Percentiles rank a stretch among this genome's conserved stretches.
Evolutionary conservation across 2,888 invertebrate species (phyloP).

Genomic region (Hyles lineata): DNA sequence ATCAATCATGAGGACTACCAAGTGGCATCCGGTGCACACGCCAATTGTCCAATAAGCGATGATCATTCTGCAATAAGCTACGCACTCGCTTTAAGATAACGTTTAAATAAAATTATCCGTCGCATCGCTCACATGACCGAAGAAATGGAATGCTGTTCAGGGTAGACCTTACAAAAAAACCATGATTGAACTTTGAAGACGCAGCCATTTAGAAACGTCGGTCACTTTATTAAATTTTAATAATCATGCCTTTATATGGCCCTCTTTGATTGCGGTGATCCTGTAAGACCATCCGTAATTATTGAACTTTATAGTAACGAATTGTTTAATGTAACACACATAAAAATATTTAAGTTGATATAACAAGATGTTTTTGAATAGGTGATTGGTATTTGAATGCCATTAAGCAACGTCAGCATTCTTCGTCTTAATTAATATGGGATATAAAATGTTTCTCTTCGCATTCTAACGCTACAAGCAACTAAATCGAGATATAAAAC

Average conservation of each 20-base stretch:
- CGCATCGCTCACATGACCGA: constrained; percentile 42
- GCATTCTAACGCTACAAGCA: background rate
- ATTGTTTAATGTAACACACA: constrained; percentile 26
- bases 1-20: constrained; percentile 62
- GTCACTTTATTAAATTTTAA: constrained; percentile 40
- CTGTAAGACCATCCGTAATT: constrained; percentile 22
- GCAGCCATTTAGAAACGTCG: constrained; percentile 46
- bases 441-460: background rate
- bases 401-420: background rate
- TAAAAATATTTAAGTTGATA: constrained; percentile 8
- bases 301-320: constrained; percentile 25
- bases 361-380: constrained; percentile 1
- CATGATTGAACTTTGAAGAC: constrained; percentile 40
- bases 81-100: constrained; percentile 37
- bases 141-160: constrained; percentile 50
- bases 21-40: constrained; percentile 66
- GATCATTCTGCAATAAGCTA: constrained; percentile 45
- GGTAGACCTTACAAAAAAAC: constrained; percentile 40
- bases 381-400: constrained; percentile 3
- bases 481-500: background rate
- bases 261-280: constrained; percentile 24
- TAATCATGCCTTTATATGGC: constrained; percentile 34
- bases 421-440: background rate
- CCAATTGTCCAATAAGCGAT: constrained; percentile 65
- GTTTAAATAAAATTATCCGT: constrained; percentile 41